phyloP scores from a whole-genome alignment of 2,797 vertebrate genomes.

The Microctenopoma steveboyesi region DNA sequence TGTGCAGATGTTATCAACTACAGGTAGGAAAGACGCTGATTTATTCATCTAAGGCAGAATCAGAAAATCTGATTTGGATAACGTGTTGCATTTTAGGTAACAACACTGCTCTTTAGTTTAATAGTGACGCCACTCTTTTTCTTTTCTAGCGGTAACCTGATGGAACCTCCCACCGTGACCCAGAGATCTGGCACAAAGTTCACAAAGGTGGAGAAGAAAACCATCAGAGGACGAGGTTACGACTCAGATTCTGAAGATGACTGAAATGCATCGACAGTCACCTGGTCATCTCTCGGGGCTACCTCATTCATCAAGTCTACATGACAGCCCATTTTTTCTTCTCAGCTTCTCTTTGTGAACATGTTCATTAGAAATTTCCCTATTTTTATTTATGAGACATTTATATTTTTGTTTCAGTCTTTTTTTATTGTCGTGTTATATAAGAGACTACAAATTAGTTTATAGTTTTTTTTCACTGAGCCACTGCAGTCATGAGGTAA shows the following conservation, averaged over 20 bases:
- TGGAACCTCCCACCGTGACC: conserved; percentile 89
- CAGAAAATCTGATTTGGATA: not conserved
- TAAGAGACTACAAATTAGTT: not conserved
- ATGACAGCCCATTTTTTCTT: conserved; percentile 29
- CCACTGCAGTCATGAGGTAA: not conserved
- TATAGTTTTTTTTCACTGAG: conserved; percentile 10
- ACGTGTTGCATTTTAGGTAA: not conserved
- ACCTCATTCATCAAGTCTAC: conserved; percentile 40
- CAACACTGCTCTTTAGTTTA: not conserved
- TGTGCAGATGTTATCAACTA: conserved; percentile 92
- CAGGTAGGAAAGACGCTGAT: conserved; percentile 81
- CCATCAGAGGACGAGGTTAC: conserved; percentile 91
- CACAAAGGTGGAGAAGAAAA: conserved; percentile 96
- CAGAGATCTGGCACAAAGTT: conserved; percentile 90
- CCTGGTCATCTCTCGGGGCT: conserved; percentile 65
- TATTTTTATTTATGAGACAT: conserved; percentile 10
- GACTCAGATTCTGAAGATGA: conserved; percentile 96
- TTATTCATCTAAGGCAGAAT: not conserved
- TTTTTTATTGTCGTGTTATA: conserved; percentile 9
- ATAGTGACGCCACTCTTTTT: not conserved
- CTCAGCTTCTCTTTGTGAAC: not conserved
- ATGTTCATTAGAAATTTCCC: conserved; percentile 1
- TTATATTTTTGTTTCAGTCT: conserved; percentile 7
- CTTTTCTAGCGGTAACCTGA: conserved; percentile 88
- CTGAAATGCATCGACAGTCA: conserved; percentile 72